Evolutionary conservation across 2,113 vertebrate genomes (phyloP), one percentile per base, ranked within the genome.

Genomic region (Rhinopomastus cyanomelas): DNA sequence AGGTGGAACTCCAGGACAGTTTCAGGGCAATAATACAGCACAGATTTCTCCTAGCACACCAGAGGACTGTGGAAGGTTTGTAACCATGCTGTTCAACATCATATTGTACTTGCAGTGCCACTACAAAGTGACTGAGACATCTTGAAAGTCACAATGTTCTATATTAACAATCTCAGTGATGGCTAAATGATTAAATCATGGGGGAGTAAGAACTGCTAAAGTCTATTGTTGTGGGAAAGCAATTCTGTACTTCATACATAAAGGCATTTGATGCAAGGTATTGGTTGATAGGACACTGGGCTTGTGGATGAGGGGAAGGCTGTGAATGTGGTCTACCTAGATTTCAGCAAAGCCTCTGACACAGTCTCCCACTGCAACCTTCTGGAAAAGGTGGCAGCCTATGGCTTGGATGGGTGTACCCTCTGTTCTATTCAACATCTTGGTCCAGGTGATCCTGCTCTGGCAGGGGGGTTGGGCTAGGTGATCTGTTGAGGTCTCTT

Each of bases 11-110:
- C 55, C 51, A 52, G 46, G 61, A 75, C 78, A 76, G 66, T 94
- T 91, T 48, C 62, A 93, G 74, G 81, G 67, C 81, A 88, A 37
- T 55, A 74, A 84, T 27, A 55, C 84, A 88, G 62, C 71, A 61
- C 0, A 0, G 62, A 62, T 88, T 88, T 85, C 4, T 75, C 52
- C 27, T 78, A 37, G 49, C 53, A 17, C 52, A 64, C 51, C 74
- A 69, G 49, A 62, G 49, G 32, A 65, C 19, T 16, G 53, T 22
- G 42, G 55, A 68, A 42, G 16, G 19, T 30, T 87, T 13, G 3
- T 57, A 62, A 36, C 39, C 84, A 0, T 42, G 51, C 36, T 88
- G 30, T 30, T 81, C 51, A 20, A 22, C 53, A 60, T 44, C 42
- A 36, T 22, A 75, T 44, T 4, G 0, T 2, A 3, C 66, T 83